Evolutionary conservation across 2,797 vertebrate species (phyloP), one percentile per base, ranked within the genome.

Genomic region (Yasuhikotakia modesta): DNA sequence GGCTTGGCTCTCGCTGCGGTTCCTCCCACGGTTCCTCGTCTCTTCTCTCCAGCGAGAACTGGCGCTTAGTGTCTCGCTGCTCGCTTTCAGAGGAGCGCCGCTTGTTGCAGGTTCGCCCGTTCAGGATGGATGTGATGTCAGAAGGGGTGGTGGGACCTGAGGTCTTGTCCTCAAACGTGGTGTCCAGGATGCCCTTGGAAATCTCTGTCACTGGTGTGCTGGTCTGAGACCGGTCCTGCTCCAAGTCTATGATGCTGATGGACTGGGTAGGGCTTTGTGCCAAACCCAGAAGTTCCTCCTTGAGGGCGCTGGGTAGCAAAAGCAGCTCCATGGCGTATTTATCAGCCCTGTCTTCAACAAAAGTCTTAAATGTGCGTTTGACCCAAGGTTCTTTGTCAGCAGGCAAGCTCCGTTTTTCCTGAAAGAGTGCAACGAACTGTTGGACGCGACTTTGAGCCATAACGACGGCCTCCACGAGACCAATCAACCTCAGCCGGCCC

Each of bases 311-410:
- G 78, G 97, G 97, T 76, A 99, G 91, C 86, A 99, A 93, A 69
- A 98, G 87, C 68, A 99, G 93, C 87, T 99, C 97, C 96, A 99
- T 96, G 2, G 96, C 95, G 68, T 96, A 99, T 74, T 95, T 97
- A 86, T 99, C 97, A 4, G 95, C 95, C n/a, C 90, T 91, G n/a
- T 95, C 92, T 89, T 99, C 97, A 50, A 98, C 96, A 4, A 98
- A 97, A 17, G 90, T 92, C 81, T 95, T 96, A 87, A 99, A 99
- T 0, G 91, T 90, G 80, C 93, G 95, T 85, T 99, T 99, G 80
- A 99, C 90, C 3, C 92, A 89, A 0, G 94, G 91, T 70, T 99
- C 97, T 30, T 89, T 91, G 80, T 95, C 92, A 1, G 87, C 90
- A 4, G 94, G 90, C 32, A 97, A 87, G 78, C 89, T 95, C 83